Evolutionary conservation across 2,888 invertebrate species (phyloP).

Genomic region (Pseudococcus jackbeardsleyi): DNA sequence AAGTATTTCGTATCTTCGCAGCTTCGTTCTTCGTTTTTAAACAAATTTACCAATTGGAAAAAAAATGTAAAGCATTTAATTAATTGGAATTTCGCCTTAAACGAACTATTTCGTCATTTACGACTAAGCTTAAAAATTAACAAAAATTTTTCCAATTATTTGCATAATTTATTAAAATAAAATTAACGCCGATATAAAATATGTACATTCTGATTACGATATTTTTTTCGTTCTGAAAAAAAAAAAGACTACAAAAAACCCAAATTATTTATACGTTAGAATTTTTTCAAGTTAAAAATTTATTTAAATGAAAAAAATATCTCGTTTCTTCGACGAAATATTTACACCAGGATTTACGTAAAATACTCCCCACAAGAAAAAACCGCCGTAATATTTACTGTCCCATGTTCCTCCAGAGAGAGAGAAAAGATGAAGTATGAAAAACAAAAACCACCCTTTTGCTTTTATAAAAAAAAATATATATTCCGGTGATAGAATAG

Average conservation of each 20-base stretch:
- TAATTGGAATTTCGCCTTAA: not conserved
- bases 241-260: not conserved
- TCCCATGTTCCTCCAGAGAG: not conserved
- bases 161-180: constrained; percentile 1
- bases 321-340: not conserved
- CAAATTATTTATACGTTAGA: not conserved
- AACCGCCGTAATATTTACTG: not conserved
- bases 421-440: not conserved
- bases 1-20: not conserved
- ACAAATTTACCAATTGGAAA: not conserved
- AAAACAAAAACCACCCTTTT: not conserved
- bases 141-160: not conserved
- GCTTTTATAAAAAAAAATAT: not conserved
- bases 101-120: not conserved
- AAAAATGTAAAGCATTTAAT: not conserved
- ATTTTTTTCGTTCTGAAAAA: not conserved
- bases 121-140: not conserved
- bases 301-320: not conserved
- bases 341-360: not conserved
- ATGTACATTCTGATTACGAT: not conserved
- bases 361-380: not conserved
- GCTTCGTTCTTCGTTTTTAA: not conserved
- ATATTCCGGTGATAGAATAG: not conserved
- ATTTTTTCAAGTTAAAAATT: not conserved
- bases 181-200: not conserved